Conservation (phyloP, 2,797 vertebrate species). For the Aplochiton taeniatus region DNA sequence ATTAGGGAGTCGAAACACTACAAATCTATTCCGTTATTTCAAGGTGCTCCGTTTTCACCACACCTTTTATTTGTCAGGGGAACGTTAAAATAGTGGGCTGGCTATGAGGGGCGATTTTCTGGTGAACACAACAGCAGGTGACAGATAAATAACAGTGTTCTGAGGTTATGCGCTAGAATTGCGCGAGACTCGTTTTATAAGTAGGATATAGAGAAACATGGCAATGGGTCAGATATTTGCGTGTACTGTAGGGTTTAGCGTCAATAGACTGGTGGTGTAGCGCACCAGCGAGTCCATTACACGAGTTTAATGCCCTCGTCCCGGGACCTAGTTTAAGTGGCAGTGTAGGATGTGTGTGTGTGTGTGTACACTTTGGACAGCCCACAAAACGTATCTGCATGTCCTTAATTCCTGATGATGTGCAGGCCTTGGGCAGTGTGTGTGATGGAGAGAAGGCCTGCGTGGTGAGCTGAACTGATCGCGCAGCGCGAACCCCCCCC, state of each 20-base stretch:
- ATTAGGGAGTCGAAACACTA: conserved; percentile 28
- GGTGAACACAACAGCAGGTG: conserved; percentile 32
- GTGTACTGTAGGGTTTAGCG: conserved; percentile 36
- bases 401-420: conserved; percentile 84
- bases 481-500: conserved; percentile 37
- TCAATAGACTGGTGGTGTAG: conserved; percentile 50
- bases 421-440: conserved; percentile 74
- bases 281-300: conserved; percentile 61
- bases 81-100: conserved; percentile 26
- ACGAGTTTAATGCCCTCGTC: conserved; percentile 73
- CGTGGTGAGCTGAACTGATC: conserved; percentile 71
- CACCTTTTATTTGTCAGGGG: conserved; percentile 23
- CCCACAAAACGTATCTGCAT: conserved; percentile 77
- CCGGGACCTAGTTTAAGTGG: conserved; percentile 69
- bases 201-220: conserved; percentile 50
- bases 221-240: conserved; percentile 11
- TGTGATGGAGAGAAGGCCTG: conserved; percentile 77
- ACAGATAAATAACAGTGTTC: conserved; percentile 62
- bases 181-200: conserved; percentile 27
- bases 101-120: conserved; percentile 56
- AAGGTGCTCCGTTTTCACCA: conserved; percentile 20
- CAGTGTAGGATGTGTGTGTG: conserved; percentile 52
- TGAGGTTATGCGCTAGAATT: conserved; percentile 34
- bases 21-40: conserved; percentile 26
- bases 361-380: conserved; percentile 50